These are phyloP conservation scores for Anomalospiza imberbis DNA, from an alignment of 2,797 vertebrate genomes.

Conservation along the genomic window DNA sequence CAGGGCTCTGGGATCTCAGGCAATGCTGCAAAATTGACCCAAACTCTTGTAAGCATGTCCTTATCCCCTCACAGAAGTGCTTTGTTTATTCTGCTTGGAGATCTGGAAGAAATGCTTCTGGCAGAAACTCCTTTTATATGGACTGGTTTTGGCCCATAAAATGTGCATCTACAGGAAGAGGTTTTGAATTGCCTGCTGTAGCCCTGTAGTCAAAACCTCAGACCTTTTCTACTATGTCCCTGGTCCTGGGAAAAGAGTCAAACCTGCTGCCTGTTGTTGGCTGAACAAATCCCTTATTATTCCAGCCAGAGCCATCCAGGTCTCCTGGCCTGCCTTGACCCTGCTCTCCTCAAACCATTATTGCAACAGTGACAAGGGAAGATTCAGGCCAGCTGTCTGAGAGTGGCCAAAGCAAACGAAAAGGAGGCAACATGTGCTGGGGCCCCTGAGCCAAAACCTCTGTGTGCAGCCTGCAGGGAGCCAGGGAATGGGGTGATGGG, in stretches of 20 bases:
- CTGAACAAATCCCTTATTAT: slow-evolving; percentile 10
- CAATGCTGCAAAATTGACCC: background rate
- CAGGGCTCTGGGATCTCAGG: background rate
- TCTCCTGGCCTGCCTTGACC: slow-evolving; percentile 36
- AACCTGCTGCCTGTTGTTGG: background rate
- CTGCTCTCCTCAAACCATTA: background rate
- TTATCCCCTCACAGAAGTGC: background rate
- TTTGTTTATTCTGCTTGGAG: background rate
- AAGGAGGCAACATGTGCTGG: background rate
- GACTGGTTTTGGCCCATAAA: slow-evolving; percentile 11
- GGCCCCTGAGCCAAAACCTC: slow-evolving; percentile 1
- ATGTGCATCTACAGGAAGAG: background rate
- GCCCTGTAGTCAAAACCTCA: slow-evolving; percentile 1
- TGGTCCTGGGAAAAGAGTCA: slow-evolving; percentile 16
- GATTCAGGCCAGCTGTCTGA: background rate
- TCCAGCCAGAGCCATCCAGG: background rate
- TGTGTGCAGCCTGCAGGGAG: background rate
- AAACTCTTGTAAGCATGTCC: background rate
- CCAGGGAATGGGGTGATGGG: background rate
- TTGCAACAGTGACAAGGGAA: background rate
- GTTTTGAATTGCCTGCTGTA: background rate
- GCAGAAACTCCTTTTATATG: background rate
- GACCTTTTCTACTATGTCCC: background rate
- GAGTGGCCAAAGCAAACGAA: background rate
- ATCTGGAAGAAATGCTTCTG: background rate